These are phyloP conservation scores for Buphagus erythrorhynchus DNA, from an alignment of 2,797 vertebrate species.

Conservation along the genomic window DNA sequence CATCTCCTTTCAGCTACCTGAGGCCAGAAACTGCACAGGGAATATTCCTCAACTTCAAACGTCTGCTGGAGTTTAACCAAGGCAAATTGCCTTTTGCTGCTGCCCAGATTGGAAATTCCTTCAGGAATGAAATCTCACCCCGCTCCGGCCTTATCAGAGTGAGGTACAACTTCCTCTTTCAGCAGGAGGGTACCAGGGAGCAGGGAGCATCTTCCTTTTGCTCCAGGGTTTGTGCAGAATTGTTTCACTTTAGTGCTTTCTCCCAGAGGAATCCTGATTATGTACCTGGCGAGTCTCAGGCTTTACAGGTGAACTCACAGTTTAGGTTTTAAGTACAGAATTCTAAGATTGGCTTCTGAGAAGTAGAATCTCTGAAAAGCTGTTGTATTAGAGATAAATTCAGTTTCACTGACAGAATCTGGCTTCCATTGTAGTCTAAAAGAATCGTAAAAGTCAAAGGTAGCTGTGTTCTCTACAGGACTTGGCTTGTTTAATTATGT, in stretches of 20 bases:
- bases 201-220: not conserved
- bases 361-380: not conserved
- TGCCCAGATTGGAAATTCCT: conserved; percentile 98
- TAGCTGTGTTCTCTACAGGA: not conserved
- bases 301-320: not conserved
- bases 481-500: not conserved
- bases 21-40: conserved; percentile 99
- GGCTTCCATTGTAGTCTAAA: not conserved
- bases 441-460: not conserved
- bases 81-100: conserved; percentile 97
- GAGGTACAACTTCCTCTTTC: conserved; percentile 76
- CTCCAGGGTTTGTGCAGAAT: not conserved
- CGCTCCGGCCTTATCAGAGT: conserved; percentile 97
- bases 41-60: conserved; percentile 99
- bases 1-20: conserved; percentile 85
- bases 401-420: not conserved
- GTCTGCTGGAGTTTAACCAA: conserved; percentile 97
- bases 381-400: not conserved
- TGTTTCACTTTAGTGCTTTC: not conserved
- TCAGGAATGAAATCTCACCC: conserved; percentile 98
- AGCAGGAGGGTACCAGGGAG: not conserved
- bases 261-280: not conserved
- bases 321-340: not conserved
- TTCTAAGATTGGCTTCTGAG: not conserved
- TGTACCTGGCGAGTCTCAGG: not conserved